Evolutionary conservation across 2,888 invertebrate genomes (phyloP), one percentile per base, ranked within the genome.

Genomic region (Lithodes maja): DNA sequence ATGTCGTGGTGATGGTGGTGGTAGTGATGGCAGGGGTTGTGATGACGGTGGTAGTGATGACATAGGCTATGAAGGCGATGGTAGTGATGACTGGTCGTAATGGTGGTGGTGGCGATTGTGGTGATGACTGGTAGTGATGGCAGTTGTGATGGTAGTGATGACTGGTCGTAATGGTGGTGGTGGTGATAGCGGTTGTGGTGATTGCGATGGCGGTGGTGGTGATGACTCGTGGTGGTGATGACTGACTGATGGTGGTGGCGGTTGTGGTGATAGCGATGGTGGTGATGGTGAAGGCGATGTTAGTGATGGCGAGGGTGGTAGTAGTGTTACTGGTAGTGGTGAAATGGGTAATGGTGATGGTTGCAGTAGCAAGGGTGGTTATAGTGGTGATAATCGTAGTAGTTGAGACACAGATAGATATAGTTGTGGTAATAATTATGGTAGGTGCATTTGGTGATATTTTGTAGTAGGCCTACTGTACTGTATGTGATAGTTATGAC

Each of bases 41-140:
- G 74, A n/a, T 74, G n/a, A n/a, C n/a, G 74, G 74, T 74, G 74
- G n/a, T 74, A n/a, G 74, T 74, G 33, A 15, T 17, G 33, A 49
- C 50, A 3, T 68, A 33, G 77, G 55, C 9, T 55, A 55, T 55
- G 49, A 49, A 33, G n/a, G 54, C 49, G 1, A 55, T 12, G 12
- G 82, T n/a, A 3, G 53, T 2, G 81, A n/a, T n/a, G n/a, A n/a
- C n/a, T n/a, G n/a, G n/a, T n/a, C n/a, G n/a, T n/a, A n/a, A n/a
- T n/a, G n/a, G n/a, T n/a, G n/a, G n/a, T n/a, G n/a, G n/a, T n/a
- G n/a, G n/a, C n/a, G n/a, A n/a, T n/a, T n/a, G n/a, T n/a, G n/a
- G n/a, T n/a, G n/a, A n/a, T n/a, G n/a, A n/a, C n/a, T n/a, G n/a
- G n/a, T n/a, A n/a, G n/a, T n/a, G n/a, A n/a, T n/a, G n/a, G n/a